phyloP scores from a whole-genome alignment of 2,888 invertebrate species.

The Lasioglossum villosulum region DNA sequence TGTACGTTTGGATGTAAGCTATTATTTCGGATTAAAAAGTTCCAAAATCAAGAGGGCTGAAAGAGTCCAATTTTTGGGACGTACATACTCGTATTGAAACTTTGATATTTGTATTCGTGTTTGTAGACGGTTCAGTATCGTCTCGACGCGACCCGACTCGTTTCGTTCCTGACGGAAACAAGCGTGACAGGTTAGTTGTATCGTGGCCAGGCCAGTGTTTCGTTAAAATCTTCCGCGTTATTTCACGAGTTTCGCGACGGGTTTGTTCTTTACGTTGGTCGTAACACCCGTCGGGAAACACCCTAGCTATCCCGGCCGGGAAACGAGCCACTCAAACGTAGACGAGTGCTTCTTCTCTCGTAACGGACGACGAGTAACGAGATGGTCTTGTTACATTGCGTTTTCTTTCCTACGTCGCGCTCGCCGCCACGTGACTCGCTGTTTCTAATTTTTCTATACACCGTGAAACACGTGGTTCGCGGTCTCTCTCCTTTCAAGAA shows the following conservation, averaged over 20 bases:
- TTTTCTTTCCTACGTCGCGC: slow-evolving; percentile 45
- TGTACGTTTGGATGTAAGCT: no score
- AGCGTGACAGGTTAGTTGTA: background rate
- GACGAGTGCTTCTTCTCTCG: slow-evolving; percentile 72
- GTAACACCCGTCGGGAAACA: slow-evolving; percentile 48
- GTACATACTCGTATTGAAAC: no score
- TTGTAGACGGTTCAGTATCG: background rate
- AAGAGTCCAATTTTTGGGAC: no score
- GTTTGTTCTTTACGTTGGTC: slow-evolving; percentile 50
- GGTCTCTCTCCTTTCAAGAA: background rate
- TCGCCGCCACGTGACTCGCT: slow-evolving; percentile 8
- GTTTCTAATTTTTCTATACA: background rate
- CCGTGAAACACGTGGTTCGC: background rate
- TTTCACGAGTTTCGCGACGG: slow-evolving; percentile 50
- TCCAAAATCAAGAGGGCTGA: no score
- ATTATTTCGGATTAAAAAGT: no score
- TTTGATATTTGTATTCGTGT: no score
- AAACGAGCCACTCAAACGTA: slow-evolving; percentile 74
- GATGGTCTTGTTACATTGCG: slow-evolving; percentile 68
- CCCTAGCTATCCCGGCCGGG: slow-evolving; percentile 37
- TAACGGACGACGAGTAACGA: slow-evolving; percentile 75
- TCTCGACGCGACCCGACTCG: no score
- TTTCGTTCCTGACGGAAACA: background rate
- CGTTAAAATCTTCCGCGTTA: slow-evolving; percentile 55
- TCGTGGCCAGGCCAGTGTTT: slow-evolving; percentile 38